Evolutionary conservation across 2,797 vertebrate genomes (phyloP).

Genomic region (Knipowitschia caucasica): DNA sequence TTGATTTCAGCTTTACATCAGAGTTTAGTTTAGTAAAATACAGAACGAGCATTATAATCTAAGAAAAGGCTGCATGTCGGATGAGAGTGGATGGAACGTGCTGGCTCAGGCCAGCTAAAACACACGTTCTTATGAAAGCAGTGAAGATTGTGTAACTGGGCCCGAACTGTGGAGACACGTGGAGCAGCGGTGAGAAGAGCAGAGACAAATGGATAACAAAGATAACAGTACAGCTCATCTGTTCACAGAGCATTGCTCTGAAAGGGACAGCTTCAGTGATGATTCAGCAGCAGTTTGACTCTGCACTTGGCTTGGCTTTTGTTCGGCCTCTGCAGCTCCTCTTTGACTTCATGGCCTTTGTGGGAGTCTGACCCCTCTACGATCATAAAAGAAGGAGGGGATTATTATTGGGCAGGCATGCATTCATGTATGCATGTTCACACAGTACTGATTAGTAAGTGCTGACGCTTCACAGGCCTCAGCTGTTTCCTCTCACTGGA

Average conservation of each 20-base stretch:
- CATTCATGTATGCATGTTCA: constrained; percentile 21
- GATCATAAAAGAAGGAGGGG: constrained; percentile 51
- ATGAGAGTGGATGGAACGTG: constrained; percentile 19
- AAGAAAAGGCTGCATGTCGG: constrained; percentile 18
- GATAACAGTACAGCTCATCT: constrained; percentile 21
- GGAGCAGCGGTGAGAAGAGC: constrained; percentile 1
- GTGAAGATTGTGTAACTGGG: constrained; percentile 26
- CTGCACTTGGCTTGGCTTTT: constrained; percentile 60
- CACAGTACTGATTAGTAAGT: constrained; percentile 66
- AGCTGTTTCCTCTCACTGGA: constrained; percentile 73
- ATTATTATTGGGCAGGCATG: constrained; percentile 50
- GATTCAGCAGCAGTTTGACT: constrained; percentile 72
- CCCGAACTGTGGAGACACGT: constrained; percentile 1
- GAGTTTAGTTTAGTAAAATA: constrained; percentile 35
- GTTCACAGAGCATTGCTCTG: constrained; percentile 22
- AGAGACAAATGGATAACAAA: neutral
- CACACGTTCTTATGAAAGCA: constrained; percentile 13
- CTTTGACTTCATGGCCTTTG: constrained; percentile 68
- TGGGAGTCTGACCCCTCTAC: constrained; percentile 55
- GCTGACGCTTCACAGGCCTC: constrained; percentile 72
- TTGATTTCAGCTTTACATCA: constrained; percentile 30
- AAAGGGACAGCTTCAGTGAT: constrained; percentile 45
- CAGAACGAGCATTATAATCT: constrained; percentile 7
- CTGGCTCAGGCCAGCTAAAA: constrained; percentile 1
- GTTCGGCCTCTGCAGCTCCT: constrained; percentile 32